Base-by-base conservation (phyloP, 1,140 invertebrate genomes). In the Nebria ingens region DNA sequence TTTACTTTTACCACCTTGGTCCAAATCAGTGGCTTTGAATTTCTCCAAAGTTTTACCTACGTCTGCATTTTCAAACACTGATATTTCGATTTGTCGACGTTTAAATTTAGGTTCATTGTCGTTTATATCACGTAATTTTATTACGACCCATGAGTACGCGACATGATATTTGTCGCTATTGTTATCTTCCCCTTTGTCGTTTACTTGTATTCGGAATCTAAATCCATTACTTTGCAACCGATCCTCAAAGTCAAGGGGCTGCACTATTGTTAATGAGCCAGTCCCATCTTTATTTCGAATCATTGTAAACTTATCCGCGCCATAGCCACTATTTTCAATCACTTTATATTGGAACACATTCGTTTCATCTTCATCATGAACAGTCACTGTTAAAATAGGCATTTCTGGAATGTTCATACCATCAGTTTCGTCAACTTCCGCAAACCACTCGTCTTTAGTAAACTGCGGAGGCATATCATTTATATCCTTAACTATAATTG, bases 101-200 rank as follows among this genome's bases (percentile, higher is more conserved):
- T n/a, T n/a, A n/a, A n/a, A n/a, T n/a, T n/a, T n/a, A n/a, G n/a
- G n/a, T n/a, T n/a, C n/a, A n/a, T n/a, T n/a, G n/a, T n/a, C n/a
- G n/a, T n/a, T n/a, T n/a, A n/a, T n/a, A n/a, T n/a, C n/a, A n/a
- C n/a, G n/a, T n/a, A n/a, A n/a, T n/a, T n/a, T n/a, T n/a, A n/a
- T n/a, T n/a, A n/a, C n/a, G n/a, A n/a, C n/a, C n/a, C n/a, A n/a
- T n/a, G n/a, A n/a, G n/a, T n/a, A n/a, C n/a, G n/a, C n/a, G n/a
- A n/a, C n/a, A n/a, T n/a, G n/a, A n/a, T n/a, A n/a, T n/a, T n/a
- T n/a, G n/a, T n/a, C n/a, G n/a, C n/a, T n/a, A n/a, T n/a, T n/a
- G n/a, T n/a, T n/a, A n/a, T n/a, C n/a, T n/a, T n/a, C n/a, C n/a
- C 91, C 91, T 77, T 92, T 93, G 67, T 92, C 90, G 64, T 92